Conservation (phyloP, 2,113 vertebrate species). For the Steatornis caripensis region DNA sequence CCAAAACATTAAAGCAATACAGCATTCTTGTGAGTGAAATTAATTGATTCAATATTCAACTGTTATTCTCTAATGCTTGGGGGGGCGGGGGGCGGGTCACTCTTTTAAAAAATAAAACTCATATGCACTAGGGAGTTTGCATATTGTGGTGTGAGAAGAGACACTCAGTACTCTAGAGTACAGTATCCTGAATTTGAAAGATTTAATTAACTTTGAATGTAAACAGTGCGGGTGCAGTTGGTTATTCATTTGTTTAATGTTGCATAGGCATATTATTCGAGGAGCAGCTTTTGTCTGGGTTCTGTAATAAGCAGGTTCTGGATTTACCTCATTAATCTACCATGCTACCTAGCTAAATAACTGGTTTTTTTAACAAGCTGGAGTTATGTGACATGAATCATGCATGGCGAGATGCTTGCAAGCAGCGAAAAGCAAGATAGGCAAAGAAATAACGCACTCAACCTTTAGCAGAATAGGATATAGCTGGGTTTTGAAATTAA, state of each 20-base stretch:
- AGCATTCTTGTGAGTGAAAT: background rate
- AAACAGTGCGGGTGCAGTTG: background rate
- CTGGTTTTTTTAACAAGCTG: background rate
- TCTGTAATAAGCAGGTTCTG: conserved; percentile 12
- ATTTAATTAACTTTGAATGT: conserved; percentile 6
- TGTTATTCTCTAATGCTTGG: background rate
- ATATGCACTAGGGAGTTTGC: background rate
- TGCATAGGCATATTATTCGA: background rate
- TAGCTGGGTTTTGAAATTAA: conserved; percentile 24
- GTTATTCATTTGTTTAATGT: conserved; percentile 25
- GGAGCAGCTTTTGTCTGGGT: background rate
- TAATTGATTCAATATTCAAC: background rate
- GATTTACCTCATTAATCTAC: conserved; percentile 8
- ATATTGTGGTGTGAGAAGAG: background rate
- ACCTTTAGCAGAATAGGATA: background rate
- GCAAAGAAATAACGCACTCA: background rate
- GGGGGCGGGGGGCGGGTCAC: background rate
- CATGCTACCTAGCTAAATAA: background rate
- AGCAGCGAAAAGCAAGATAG: background rate
- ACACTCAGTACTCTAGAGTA: background rate
- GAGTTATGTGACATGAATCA: background rate
- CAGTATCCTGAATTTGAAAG: background rate
- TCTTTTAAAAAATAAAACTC: background rate
- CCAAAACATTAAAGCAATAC: background rate
- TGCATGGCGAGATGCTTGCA: background rate